These are phyloP conservation scores for Erythrocercus mccallii DNA, from an alignment of 2,113 vertebrate genomes.

Conservation along the genomic window DNA sequence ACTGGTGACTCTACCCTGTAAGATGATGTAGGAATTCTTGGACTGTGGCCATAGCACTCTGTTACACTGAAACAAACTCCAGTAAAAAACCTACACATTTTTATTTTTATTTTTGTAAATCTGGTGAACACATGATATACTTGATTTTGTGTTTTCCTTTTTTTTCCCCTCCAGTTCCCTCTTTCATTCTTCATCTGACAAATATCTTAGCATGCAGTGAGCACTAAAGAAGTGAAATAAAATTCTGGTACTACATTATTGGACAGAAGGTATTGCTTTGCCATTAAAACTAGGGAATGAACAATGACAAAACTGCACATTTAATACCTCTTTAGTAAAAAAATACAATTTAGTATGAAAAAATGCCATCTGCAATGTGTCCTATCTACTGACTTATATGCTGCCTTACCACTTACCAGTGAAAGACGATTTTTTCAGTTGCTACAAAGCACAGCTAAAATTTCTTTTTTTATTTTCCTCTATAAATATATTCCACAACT, in stretches of 20 bases:
- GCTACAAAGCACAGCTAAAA: neutral
- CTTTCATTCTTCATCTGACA: neutral
- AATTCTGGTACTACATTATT: neutral
- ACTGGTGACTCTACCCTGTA: neutral
- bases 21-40: neutral
- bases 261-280: neutral
- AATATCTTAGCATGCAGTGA: neutral
- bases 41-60: neutral
- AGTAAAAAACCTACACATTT: neutral
- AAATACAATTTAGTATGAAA: neutral
- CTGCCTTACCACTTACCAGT: neutral
- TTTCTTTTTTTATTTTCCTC: conserved; percentile 3
- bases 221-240: neutral
- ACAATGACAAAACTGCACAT: neutral
- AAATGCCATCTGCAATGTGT: neutral
- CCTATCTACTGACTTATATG: neutral
- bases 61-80: neutral
- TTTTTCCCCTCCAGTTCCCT: neutral
- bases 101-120: conserved; percentile 17
- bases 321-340: neutral
- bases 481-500: neutral
- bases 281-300: neutral
- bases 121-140: neutral
- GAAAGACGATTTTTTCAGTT: conserved; percentile 15
- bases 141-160: neutral